These are phyloP conservation scores for Chironex yamaguchii DNA, from an alignment of 30 jellyfish, hydroid and myxozoan genomes.

Conservation along the genomic window DNA sequence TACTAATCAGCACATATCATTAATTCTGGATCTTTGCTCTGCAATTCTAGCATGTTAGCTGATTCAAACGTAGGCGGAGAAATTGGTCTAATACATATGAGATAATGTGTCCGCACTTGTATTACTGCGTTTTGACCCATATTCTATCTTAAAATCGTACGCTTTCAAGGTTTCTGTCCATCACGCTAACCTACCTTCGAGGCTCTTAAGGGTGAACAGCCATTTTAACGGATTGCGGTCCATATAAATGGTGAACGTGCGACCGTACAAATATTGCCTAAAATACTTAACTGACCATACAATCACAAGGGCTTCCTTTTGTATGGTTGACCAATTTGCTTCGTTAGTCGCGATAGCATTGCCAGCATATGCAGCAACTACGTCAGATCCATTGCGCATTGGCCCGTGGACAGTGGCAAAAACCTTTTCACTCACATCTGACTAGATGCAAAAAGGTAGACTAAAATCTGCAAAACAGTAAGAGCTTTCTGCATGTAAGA, in stretches of 20 bases:
- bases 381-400: conserved; percentile 32
- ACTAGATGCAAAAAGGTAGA: conserved; percentile 42
- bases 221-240: conserved; percentile 73
- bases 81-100: conserved; percentile 31
- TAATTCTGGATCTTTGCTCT: conserved; percentile 42
- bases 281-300: conserved; percentile 56
- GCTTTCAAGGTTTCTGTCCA: conserved; percentile 64
- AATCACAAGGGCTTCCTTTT: conserved; percentile 64
- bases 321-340: conserved; percentile 32
- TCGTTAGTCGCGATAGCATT: conserved; percentile 4
- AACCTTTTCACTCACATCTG: conserved; percentile 61
- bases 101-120: conserved; percentile 76
- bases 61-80: conserved; percentile 52
- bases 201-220: conserved; percentile 35
- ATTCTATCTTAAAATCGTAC: conserved; percentile 61
- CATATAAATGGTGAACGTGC: conserved; percentile 55
- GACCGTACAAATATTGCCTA: conserved; percentile 62
- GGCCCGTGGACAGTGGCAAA: conserved; percentile 60
- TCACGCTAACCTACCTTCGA: conserved; percentile 57
- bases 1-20: too few relatives aligned
- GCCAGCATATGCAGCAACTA: conserved; percentile 60
- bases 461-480: conserved; percentile 37
- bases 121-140: conserved; percentile 57
- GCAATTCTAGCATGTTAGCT: conserved; percentile 57
- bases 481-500: conserved; percentile 39